These are phyloP conservation scores for Puntigrus tetrazona DNA, from an alignment of 2,113 vertebrate species.

Conservation along the genomic window DNA sequence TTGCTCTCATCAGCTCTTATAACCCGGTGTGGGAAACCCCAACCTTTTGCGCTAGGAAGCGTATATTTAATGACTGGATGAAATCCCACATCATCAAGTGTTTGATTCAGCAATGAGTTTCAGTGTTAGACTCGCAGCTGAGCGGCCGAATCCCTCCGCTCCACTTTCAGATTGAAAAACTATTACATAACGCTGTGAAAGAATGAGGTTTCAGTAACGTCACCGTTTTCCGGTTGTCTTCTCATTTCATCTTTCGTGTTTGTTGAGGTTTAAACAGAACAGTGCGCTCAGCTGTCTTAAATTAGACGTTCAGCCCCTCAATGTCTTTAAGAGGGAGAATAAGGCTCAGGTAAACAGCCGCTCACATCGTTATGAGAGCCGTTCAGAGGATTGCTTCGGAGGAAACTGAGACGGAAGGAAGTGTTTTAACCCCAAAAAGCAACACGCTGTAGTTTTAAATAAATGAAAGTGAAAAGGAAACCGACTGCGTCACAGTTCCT, in stretches of 20 bases:
- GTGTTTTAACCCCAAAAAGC: not conserved
- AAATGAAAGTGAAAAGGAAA: constrained; percentile 22
- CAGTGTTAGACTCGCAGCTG: not conserved
- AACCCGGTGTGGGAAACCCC: not conserved
- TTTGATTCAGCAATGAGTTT: not conserved
- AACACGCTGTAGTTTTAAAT: not conserved
- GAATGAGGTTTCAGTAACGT: not conserved
- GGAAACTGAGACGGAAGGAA: not conserved
- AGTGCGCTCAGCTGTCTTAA: not conserved
- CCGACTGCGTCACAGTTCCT: not conserved
- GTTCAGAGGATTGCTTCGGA: not conserved
- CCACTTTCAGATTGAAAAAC: not conserved
- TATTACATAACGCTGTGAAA: not conserved
- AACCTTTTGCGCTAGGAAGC: not conserved
- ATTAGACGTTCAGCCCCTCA: not conserved
- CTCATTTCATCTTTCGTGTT: not conserved
- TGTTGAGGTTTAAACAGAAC: not conserved
- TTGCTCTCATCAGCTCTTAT: not conserved
- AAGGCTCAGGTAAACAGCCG: not conserved
- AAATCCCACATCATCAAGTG: not conserved
- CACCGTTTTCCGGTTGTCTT: not conserved
- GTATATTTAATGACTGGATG: not conserved
- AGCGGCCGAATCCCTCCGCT: not conserved
- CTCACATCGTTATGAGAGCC: not conserved
- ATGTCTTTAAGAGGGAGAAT: not conserved